A percentile compares a stretch with the other conserved stretches of the same genome.
Evolutionary conservation across 2,888 invertebrate species (phyloP).

Genomic region (Heterodera filipjevi): DNA sequence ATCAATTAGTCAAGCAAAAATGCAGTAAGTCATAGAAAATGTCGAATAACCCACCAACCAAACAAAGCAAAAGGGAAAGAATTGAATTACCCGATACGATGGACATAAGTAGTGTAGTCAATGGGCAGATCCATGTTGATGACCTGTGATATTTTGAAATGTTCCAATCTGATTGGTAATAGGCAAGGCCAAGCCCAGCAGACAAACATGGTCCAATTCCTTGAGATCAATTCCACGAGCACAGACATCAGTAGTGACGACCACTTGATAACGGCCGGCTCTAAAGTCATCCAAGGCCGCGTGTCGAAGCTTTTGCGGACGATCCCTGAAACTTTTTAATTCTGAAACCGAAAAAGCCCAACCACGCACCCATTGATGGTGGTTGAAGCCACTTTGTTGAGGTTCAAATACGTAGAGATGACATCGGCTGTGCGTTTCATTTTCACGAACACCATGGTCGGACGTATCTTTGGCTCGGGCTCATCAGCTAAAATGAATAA

Average conservation of each 20-base stretch:
- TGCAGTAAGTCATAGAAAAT: too few species aligned
- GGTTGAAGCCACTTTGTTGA: slow-evolving; percentile 36
- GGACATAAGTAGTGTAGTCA: slow-evolving; percentile 67
- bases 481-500: slow-evolving; percentile 43
- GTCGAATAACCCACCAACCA: too few species aligned
- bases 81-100: slow-evolving; percentile 67
- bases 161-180: too few species aligned
- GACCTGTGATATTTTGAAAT: slow-evolving; percentile 66
- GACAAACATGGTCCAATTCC: slow-evolving; percentile 69
- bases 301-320: slow-evolving; percentile 77
- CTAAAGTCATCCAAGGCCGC: slow-evolving; percentile 77
- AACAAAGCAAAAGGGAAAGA: too few species aligned
- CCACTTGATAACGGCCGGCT: slow-evolving; percentile 71
- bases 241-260: slow-evolving; percentile 93
- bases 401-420: slow-evolving; percentile 41
- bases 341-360: not conserved
- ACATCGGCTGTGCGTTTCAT: slow-evolving; percentile 44
- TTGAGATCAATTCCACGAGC: slow-evolving; percentile 88
- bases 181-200: too few species aligned
- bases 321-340: slow-evolving; percentile 67
- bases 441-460: slow-evolving; percentile 58
- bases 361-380: slow-evolving; percentile 59
- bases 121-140: slow-evolving; percentile 69
- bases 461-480: slow-evolving; percentile 37
- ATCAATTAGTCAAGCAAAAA: too few species aligned